A percentile compares a stretch with the other conserved stretches of the same genome.
Conservation (phyloP, 2,797 vertebrate genomes). For the Oophaga sylvatica region DNA sequence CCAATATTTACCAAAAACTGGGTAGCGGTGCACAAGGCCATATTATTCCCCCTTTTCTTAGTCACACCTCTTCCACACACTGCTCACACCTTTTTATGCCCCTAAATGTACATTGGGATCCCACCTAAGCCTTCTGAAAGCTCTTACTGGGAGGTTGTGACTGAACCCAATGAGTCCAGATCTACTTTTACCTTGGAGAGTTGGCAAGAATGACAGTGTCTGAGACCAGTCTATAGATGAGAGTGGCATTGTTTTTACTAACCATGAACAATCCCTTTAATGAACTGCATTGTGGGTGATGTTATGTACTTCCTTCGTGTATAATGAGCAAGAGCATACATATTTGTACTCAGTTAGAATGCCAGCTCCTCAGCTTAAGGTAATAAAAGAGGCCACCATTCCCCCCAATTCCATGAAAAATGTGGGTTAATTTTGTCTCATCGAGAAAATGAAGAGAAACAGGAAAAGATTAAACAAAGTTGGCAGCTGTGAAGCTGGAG, state of each 20-base stretch:
- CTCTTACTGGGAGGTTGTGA: too few relatives aligned
- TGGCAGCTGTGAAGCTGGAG: conserved; percentile 43
- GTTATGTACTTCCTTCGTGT: not conserved
- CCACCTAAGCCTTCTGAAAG: too few relatives aligned
- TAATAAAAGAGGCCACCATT: not conserved
- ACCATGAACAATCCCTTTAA: not conserved
- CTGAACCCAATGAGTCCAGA: too few relatives aligned
- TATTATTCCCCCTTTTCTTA: too few relatives aligned
- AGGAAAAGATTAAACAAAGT: conserved; percentile 47
- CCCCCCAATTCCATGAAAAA: not conserved
- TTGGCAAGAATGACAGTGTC: not conserved
- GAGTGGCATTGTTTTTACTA: not conserved
- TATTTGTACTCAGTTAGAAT: not conserved
- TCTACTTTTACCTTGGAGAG: too few relatives aligned
- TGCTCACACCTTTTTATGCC: too few relatives aligned
- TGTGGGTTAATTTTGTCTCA: conserved; percentile 37
- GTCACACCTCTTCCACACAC: too few relatives aligned
- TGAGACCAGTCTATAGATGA: not conserved
- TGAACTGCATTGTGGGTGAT: not conserved
- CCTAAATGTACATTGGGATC: too few relatives aligned
- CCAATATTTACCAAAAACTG: too few relatives aligned
- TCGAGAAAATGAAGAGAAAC: conserved; percentile 30
- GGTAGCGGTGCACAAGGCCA: too few relatives aligned
- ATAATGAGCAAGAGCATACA: not conserved
- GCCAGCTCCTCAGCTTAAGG: not conserved